Conservation (phyloP, 2,113 vertebrate species). For the Anoura caudifer region DNA sequence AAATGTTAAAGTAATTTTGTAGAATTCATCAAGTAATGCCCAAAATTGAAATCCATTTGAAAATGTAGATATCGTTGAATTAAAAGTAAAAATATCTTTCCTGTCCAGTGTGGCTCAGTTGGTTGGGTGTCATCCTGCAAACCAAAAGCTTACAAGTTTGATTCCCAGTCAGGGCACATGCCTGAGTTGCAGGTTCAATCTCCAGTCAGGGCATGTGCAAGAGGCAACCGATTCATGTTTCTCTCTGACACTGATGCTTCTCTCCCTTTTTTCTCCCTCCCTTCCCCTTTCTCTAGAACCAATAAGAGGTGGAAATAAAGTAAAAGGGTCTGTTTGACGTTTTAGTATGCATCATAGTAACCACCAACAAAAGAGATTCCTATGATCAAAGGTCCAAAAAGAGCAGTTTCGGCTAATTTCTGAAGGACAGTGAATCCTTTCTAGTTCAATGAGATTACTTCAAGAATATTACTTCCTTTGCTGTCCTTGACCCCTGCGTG, state of each 20-base stretch:
- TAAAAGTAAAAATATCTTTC: constrained; percentile 6
- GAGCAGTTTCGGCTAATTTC: neutral
- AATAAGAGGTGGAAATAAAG: neutral
- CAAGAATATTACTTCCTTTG: constrained; percentile 74
- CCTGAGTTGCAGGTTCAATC: too few species aligned
- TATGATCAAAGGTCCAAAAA: neutral
- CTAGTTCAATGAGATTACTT: constrained; percentile 88
- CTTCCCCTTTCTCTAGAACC: too few species aligned
- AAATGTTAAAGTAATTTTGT: neutral
- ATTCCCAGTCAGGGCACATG: too few species aligned
- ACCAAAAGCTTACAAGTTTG: too few species aligned
- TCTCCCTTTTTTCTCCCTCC: too few species aligned
- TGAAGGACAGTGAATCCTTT: neutral
- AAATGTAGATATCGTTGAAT: neutral
- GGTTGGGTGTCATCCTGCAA: too few species aligned
- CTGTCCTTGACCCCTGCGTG: constrained; percentile 81
- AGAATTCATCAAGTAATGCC: constrained; percentile 22
- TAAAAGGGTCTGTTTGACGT: neutral
- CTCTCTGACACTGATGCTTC: too few species aligned
- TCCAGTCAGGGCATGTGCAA: too few species aligned
- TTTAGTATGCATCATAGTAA: constrained; percentile 64
- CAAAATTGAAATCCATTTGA: constrained; percentile 2
- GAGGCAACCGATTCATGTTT: too few species aligned
- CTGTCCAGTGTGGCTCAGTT: too few species aligned
- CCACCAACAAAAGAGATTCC: neutral